Base-by-base conservation (phyloP, 2,888 invertebrate genomes). In the Malacosoma neustria region DNA sequence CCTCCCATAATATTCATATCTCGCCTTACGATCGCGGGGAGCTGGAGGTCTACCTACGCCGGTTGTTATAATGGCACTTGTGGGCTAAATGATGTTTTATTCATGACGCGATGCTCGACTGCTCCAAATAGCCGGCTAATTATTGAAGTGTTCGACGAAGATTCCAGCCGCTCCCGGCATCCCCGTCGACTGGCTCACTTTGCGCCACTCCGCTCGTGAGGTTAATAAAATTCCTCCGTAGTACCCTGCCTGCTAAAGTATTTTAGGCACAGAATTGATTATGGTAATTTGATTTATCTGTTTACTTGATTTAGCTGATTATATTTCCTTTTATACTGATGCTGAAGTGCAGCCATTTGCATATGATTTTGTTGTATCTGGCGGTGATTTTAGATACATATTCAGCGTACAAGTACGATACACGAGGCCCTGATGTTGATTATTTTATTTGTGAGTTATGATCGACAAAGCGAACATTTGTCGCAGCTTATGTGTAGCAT, bases 1-100 rank as follows among this genome's bases (percentile, higher is more conserved):
- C 37, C 40, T n/a, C 41, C 36, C 37, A 39, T 32, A 34, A 14
- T 35, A 29, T 29, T 40, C 42, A 43, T 32, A 39, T 33, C 7
- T 36, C 6, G 32, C 37, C 37, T 37, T 15, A 32, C 30, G 40
- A 34, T 36, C 39, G 38, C 46, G 45, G 41, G 42, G 49, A 43
- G 40, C 14, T 44, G 47, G 11, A 53, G 62, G 41, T 59, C 64
- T 46, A 43, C 32, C 44, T 45, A 56, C 34, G 48, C 40, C 63
- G 69, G 74, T 39, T 47, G 48, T 46, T 48, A 54, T 56, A 60
- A 61, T 64, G 57, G 68, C 67, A 67, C 71, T 72, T 63, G 69
- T 65, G 68, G 72, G 73, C 62, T 65, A 59, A 63, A 67, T 57
- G 60, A 77, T 81, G 81, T 81, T 79, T 82, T 81, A 82, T 82